These are phyloP conservation scores for Phlogophora meticulosa DNA, from an alignment of 2,888 invertebrate species.

Conservation along the genomic window DNA sequence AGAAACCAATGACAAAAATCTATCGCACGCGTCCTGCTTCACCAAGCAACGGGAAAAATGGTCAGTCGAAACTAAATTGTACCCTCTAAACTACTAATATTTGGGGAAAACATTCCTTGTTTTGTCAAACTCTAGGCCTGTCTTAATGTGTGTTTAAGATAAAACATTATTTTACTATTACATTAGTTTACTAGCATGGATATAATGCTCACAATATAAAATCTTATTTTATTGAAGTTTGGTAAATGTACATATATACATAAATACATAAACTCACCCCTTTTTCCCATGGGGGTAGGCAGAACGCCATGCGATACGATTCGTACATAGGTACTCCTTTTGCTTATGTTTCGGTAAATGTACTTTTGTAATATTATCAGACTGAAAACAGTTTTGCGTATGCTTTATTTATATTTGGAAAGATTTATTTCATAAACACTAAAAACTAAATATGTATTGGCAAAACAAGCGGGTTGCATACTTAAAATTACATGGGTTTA, in stretches of 20 bases:
- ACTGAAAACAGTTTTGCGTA: neutral
- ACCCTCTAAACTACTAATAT: constrained; percentile 14
- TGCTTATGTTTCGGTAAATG: no score
- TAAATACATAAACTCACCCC: no score
- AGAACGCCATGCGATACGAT: no score
- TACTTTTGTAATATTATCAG: no score
- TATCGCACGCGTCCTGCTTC: constrained; percentile 70
- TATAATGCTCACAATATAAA: neutral
- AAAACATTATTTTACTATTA: neutral
- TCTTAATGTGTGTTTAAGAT: constrained; percentile 7
- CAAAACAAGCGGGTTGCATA: neutral
- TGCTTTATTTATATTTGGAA: neutral
- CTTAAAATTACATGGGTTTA: neutral
- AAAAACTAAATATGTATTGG: neutral
- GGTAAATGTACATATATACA: no score
- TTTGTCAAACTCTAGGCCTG: neutral
- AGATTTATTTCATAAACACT: neutral
- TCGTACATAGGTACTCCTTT: no score
- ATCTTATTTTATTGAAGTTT: constrained; percentile 1
- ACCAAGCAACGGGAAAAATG: constrained; percentile 72
- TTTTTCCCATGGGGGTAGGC: no score
- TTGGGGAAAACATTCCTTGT: neutral
- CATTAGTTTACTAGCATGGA: no score
- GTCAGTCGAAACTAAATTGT: constrained; percentile 71
- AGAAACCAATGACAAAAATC: constrained; percentile 64